Evolutionary conservation across 2,113 vertebrate species (phyloP), one percentile per base, ranked within the genome.

Genomic region (Picathartes gymnocephalus): DNA sequence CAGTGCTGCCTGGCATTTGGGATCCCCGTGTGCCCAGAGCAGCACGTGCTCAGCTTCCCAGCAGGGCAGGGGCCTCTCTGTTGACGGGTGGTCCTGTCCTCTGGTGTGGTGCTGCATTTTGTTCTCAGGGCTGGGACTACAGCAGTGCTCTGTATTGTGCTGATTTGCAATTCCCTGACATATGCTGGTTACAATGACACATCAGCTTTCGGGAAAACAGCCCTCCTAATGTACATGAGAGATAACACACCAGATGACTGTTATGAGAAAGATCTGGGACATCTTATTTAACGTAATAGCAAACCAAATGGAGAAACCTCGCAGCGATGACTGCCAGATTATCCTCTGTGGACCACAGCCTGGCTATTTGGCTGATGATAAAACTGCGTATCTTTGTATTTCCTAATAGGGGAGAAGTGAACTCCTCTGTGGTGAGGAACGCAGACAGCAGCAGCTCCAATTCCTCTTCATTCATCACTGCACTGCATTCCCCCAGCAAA

Each of bases 151-250:
- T 80, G 87, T 27, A 81, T 81, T 45, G 72, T 86, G 92, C 94
- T 96, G 93, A 92, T 95, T 81, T 93, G 84, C 92, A 95, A 81
- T 95, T 94, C 94, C 86, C 58, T 95, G 84, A 77, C 81, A 78
- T 78, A 60, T 90, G 93, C 91, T 95, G 44, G 90, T 88, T 93
- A 73, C 77, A 81, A 3, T 65, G 68, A 92, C 62, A 30, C 65
- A 66, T 57, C 73, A 66, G 81, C 64, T 90, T 97, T 96, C 0
- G 0, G 88, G 73, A 79, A 96, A 96, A 93, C 86, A 92, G 80
- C 47, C 80, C 62, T 93, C 57, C 81, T 91, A 64, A 80, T 79
- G 25, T 65, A 61, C 92, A 77, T 64, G 79, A 82, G 91, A 92
- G 90, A 94, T 91, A 95, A 81, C 73, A 74, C 91, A 56, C 64